Percentiles rank a stretch among this genome's conserved stretches.
These are phyloP conservation scores for Prosapia bicincta DNA, from an alignment of 2,888 invertebrate genomes.

Conservation along the genomic window DNA sequence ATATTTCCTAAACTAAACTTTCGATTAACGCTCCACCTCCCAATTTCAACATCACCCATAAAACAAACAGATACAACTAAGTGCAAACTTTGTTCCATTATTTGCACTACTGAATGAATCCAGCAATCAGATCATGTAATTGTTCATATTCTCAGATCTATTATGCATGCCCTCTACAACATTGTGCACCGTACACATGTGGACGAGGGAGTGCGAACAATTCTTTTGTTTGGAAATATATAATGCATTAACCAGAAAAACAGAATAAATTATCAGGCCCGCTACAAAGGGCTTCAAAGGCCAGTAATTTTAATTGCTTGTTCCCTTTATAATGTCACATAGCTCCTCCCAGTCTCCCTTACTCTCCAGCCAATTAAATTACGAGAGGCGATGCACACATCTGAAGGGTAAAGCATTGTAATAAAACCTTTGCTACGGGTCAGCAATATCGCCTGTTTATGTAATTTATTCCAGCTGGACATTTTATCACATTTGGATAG, in stretches of 20 bases:
- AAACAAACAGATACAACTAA: no score
- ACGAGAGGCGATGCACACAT: not conserved
- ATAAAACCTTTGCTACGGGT: not conserved
- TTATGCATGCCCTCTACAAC: not conserved
- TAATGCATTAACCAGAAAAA: not conserved
- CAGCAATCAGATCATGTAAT: not conserved
- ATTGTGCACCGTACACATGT: not conserved
- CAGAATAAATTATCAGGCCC: not conserved
- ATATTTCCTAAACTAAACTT: no score
- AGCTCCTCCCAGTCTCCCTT: constrained; percentile 3
- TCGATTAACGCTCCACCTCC: no score
- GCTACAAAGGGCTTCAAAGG: constrained; percentile 20
- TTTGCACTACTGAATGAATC: not conserved
- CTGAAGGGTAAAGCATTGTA: not conserved
- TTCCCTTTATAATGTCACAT: not conserved
- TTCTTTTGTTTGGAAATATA: not conserved
- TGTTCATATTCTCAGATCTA: not conserved
- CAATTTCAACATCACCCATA: no score
- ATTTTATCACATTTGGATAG: no score
- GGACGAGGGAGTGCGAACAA: not conserved
- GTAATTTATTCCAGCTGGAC: no score
- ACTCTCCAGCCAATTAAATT: not conserved
- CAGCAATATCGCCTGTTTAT: no score
- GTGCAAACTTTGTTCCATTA: not conserved
- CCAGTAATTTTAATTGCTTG: constrained; percentile 29